Evolutionary conservation across 2,888 invertebrate species (phyloP).

Genomic region (Euzetes globulus): DNA sequence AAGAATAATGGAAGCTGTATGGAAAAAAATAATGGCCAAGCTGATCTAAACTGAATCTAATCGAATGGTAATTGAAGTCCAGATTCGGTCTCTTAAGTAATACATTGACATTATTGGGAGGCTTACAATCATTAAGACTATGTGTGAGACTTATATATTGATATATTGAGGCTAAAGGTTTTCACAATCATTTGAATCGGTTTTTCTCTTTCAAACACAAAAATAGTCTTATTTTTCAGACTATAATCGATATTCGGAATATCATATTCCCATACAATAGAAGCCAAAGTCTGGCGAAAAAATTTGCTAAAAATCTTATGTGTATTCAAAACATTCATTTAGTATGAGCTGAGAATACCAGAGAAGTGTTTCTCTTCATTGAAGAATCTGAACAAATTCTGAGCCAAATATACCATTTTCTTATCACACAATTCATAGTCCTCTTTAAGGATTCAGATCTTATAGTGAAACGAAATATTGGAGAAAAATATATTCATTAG

Average conservation of each 20-base stretch:
- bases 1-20: neutral
- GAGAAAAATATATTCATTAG: slow-evolving; percentile 3
- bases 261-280: too few relatives aligned
- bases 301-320: slow-evolving; percentile 14
- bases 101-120: neutral
- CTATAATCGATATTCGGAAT: neutral
- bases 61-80: slow-evolving; percentile 13
- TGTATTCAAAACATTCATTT: slow-evolving; percentile 19
- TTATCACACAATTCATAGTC: slow-evolving; percentile 8
- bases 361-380: neutral
- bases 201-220: neutral
- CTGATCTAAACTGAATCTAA: neutral
- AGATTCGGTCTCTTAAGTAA: neutral
- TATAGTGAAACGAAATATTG: neutral
- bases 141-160: slow-evolving; percentile 17
- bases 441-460: neutral
- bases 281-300: neutral
- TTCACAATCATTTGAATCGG: neutral
- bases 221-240: neutral
- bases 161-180: slow-evolving; percentile 2
- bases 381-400: neutral
- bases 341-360: neutral
- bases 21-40: neutral
- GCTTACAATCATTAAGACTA: slow-evolving; percentile 17
- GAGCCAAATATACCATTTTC: neutral